phyloP scores from a whole-genome alignment of 2,113 vertebrate genomes.

The Melanerpes formicivorus region DNA sequence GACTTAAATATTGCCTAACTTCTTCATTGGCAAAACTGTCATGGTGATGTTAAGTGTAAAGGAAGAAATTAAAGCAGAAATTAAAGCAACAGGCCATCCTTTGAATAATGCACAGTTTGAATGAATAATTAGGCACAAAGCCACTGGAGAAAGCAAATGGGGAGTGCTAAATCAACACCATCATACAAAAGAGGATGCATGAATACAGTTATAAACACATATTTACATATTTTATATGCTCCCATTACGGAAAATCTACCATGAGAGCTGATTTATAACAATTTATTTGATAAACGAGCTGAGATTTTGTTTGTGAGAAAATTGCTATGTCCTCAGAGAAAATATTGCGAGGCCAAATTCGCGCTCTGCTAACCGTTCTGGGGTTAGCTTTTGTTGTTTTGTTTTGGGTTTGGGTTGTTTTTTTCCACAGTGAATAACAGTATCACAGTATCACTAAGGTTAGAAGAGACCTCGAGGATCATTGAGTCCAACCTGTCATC shows the following conservation, averaged over 20 bases:
- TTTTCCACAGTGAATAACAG: background rate
- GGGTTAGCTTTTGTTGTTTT: background rate
- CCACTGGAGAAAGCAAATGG: conserved; percentile 12
- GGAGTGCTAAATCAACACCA: background rate
- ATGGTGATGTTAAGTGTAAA: background rate
- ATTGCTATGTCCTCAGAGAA: background rate
- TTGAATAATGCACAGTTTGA: conserved; percentile 27
- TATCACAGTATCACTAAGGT: no score
- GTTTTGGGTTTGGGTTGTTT: background rate
- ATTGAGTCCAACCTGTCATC: no score
- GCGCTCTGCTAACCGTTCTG: background rate
- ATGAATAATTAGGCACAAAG: conserved; percentile 26
- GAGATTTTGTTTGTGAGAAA: background rate
- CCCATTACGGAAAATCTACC: background rate
- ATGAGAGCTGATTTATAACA: background rate
- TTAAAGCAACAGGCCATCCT: conserved; percentile 15
- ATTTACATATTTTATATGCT: background rate
- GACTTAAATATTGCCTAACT: background rate
- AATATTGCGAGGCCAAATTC: background rate
- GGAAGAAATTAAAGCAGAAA: conserved; percentile 6
- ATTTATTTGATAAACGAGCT: background rate
- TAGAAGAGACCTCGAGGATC: no score
- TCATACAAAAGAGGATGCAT: background rate
- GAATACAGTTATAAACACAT: background rate
- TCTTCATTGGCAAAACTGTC: conserved; percentile 5